phyloP scores from a whole-genome alignment of 2,888 invertebrate species.

The Lumbricus terrestris region DNA sequence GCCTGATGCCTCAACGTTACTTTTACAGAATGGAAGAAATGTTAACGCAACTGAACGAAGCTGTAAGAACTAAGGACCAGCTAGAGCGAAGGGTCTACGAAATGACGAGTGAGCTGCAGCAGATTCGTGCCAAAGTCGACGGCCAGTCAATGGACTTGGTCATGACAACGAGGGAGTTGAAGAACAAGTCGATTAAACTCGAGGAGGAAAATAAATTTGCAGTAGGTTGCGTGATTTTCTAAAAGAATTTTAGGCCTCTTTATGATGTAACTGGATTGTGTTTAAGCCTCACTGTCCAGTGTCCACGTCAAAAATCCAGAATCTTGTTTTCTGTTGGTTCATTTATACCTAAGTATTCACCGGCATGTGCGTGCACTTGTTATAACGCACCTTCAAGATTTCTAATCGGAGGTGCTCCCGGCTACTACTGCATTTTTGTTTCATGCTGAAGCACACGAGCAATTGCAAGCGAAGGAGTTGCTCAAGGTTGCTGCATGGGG shows the following conservation, averaged over 20 bases:
- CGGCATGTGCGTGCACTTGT: too few species aligned
- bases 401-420: too few species aligned
- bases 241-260: neutral
- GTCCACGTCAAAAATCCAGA: too few species aligned
- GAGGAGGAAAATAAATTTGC: constrained; percentile 3
- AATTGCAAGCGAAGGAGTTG: too few species aligned
- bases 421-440: too few species aligned
- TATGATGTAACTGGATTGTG: neutral
- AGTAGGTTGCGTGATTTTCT: neutral
- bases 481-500: too few species aligned
- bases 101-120: constrained; percentile 53
- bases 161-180: neutral
- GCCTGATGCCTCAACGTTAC: neutral
- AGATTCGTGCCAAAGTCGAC: constrained; percentile 49
- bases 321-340: too few species aligned
- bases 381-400: too few species aligned
- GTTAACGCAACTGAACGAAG: constrained; percentile 42
- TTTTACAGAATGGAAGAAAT: neutral
- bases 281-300: too few species aligned
- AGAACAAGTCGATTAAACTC: neutral
- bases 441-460: too few species aligned
- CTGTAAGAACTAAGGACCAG: constrained; percentile 48
- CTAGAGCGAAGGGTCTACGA: constrained; percentile 50
- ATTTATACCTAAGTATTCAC: neutral
- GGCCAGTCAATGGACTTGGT: constrained; percentile 46